Conservation (phyloP, 2,797 vertebrate species). For the Propithecus perrieri region DNA sequence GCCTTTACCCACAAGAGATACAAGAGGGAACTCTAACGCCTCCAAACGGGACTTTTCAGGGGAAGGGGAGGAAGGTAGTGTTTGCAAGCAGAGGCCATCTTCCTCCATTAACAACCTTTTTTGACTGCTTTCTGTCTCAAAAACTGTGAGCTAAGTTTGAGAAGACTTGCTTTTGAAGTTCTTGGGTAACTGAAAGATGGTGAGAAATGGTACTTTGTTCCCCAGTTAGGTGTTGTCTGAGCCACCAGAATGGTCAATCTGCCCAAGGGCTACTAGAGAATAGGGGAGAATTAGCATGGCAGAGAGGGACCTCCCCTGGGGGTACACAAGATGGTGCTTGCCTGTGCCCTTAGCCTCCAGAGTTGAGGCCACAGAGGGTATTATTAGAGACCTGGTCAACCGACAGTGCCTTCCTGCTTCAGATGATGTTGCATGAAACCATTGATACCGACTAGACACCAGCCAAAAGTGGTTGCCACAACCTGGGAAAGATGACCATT, state of each 20-base stretch:
- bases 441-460: background rate
- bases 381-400: background rate
- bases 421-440: background rate
- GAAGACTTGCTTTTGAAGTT: conserved; percentile 1
- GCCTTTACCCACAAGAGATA: background rate
- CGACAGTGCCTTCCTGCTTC: background rate
- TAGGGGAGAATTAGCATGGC: accelerated
- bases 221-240: background rate
- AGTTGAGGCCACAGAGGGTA: background rate
- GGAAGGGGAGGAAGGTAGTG: background rate
- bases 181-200: background rate
- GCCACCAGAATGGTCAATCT: background rate
- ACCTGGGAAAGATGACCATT: background rate
- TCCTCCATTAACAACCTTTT: background rate
- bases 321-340: accelerated
- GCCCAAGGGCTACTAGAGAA: background rate
- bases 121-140: background rate
- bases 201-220: background rate
- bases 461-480: background rate
- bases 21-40: background rate
- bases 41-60: background rate
- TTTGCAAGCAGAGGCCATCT: background rate
- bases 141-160: background rate
- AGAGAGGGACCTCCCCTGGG: background rate
- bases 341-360: background rate